Evolutionary conservation across 2,113 vertebrate species (phyloP).

Genomic region (Aphyosemion australe): DNA sequence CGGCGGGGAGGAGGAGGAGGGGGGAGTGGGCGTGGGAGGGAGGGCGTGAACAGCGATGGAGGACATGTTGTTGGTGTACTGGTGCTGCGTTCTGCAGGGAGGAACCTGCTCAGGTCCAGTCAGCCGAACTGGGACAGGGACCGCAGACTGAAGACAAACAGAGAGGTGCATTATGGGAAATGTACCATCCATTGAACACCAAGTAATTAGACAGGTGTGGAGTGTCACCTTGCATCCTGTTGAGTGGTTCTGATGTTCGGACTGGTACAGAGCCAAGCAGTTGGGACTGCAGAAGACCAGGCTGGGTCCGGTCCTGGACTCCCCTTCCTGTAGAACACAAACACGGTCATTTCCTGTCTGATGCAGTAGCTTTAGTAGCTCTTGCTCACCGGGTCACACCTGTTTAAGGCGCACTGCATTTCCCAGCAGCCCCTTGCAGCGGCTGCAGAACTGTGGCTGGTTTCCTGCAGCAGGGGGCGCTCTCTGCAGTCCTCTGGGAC

Average conservation of each 20-base stretch:
- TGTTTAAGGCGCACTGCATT: conserved; percentile 83
- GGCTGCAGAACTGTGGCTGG: conserved; percentile 84
- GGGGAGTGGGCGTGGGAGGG: conserved; percentile 75
- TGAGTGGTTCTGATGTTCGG: conserved; percentile 15
- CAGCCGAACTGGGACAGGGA: neutral
- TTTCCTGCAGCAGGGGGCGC: conserved; percentile 13
- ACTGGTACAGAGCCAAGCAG: conserved; percentile 85
- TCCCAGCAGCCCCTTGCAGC: conserved; percentile 92
- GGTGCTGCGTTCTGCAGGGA: conserved; percentile 78
- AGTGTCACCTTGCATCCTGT: conserved; percentile 53
- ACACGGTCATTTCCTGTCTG: conserved; percentile 25
- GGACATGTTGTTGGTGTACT: conserved; percentile 92
- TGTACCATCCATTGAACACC: too few relatives aligned
- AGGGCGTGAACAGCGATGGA: conserved; percentile 89
- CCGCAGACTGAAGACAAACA: conserved; percentile 17
- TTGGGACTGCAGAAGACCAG: conserved; percentile 92
- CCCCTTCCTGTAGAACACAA: conserved; percentile 64
- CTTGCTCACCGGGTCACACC: conserved; percentile 5
- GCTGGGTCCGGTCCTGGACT: conserved; percentile 22
- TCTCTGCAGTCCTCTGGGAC: conserved; percentile 32
- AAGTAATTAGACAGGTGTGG: neutral
- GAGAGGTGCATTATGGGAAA: conserved; percentile 7
- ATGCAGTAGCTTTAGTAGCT: neutral
- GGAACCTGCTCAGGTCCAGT: neutral
- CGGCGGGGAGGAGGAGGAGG: conserved; percentile 82